These are phyloP conservation scores for Carassius auratus DNA, from an alignment of 2,113 vertebrate genomes.

Conservation along the genomic window DNA sequence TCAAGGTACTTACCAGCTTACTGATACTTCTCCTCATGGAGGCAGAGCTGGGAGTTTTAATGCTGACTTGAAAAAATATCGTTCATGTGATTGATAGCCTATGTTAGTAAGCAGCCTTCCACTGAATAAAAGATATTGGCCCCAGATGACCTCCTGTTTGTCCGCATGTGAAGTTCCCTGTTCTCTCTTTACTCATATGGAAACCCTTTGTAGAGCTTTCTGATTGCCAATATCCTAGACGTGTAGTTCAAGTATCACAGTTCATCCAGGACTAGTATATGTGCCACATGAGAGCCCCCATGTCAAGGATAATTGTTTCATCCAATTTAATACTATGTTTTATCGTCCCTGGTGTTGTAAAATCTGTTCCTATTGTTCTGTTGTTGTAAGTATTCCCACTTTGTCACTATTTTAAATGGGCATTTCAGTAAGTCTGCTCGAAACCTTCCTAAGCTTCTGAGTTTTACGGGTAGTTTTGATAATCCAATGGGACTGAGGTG, in stretches of 20 bases:
- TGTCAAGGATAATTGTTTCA: conserved; percentile 60
- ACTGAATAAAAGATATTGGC: conserved; percentile 17
- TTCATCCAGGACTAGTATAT: conserved; percentile 59
- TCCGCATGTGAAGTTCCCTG: conserved; percentile 45
- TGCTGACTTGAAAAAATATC: conserved; percentile 25
- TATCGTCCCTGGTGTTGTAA: conserved; percentile 58
- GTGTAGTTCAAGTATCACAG: conserved; percentile 63
- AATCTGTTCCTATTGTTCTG: conserved; percentile 58
- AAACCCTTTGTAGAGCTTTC: conserved; percentile 58
- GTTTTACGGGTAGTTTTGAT: conserved; percentile 56
- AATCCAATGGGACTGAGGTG: conserved; percentile 56
- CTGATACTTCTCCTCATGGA: conserved; percentile 27
- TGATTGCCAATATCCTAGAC: conserved; percentile 67
- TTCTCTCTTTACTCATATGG: conserved; percentile 53
- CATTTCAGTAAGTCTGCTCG: conserved; percentile 52
- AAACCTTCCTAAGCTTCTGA: conserved; percentile 34
- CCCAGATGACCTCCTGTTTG: conserved; percentile 36
- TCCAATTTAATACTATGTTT: conserved; percentile 57
- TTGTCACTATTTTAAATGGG: conserved; percentile 57
- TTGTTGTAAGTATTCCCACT: conserved; percentile 58
- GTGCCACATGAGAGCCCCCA: conserved; percentile 61
- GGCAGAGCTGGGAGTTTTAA: not conserved
- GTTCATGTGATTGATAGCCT: not conserved
- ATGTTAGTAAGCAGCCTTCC: not conserved
- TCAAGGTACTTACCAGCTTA: conserved; percentile 63